Evolutionary conservation across 2,113 vertebrate species (phyloP).

Genomic region (Triplophysa rosa): DNA sequence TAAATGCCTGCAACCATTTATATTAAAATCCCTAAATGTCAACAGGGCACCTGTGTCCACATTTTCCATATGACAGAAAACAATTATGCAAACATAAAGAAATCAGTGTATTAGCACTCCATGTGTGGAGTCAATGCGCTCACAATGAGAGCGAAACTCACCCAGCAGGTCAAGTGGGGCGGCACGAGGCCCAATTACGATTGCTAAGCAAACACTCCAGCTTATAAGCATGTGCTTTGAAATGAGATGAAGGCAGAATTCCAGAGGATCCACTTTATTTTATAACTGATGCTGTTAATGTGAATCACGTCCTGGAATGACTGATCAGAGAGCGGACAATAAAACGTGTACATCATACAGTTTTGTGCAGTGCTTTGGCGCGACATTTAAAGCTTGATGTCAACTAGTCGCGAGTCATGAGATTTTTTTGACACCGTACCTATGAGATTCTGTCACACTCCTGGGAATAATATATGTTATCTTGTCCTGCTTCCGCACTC

Average conservation of each 20-base stretch:
- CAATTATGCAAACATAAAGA: constrained; percentile 26
- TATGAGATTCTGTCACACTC: too few species aligned
- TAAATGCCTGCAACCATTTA: neutral
- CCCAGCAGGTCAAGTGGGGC: constrained; percentile 3
- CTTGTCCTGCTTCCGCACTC: too few species aligned
- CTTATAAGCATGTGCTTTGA: neutral
- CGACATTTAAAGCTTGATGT: too few species aligned
- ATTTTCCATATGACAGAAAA: neutral
- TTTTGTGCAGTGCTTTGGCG: neutral
- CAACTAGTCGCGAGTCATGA: too few species aligned
- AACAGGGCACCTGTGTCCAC: constrained; percentile 33
- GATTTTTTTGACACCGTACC: too few species aligned
- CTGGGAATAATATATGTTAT: too few species aligned
- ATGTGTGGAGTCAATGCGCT: neutral
- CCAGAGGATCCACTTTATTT: neutral
- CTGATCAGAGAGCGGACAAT: neutral
- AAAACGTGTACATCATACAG: neutral
- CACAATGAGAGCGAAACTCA: constrained; percentile 15
- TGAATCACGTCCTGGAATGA: constrained; percentile 15
- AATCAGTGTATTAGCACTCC: neutral
- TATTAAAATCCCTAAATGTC: neutral
- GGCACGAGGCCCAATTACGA: constrained; percentile 4
- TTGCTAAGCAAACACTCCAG: constrained; percentile 34
- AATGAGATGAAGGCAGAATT: neutral
- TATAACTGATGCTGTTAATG: constrained; percentile 5